These are phyloP conservation scores for Dryobota labecula DNA, from an alignment of 2,888 invertebrate species.

Conservation along the genomic window DNA sequence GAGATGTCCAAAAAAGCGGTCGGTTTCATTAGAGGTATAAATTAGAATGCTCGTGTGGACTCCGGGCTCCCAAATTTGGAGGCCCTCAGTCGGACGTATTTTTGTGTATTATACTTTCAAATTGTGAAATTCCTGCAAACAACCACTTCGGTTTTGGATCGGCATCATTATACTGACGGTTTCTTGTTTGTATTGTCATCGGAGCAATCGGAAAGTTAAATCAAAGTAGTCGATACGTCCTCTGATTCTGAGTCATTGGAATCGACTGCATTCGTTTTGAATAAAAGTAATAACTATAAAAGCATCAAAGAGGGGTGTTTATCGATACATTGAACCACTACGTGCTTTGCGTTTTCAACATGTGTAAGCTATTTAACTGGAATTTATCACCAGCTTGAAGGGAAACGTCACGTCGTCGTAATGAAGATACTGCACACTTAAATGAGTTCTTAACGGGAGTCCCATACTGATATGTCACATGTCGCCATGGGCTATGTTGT, in stretches of 20 bases:
- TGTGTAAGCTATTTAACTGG: conserved; percentile 59
- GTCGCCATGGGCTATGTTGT: conserved; percentile 6
- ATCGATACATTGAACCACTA: conserved; percentile 55
- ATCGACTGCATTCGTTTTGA: conserved; percentile 52
- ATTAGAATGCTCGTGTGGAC: conserved; percentile 83
- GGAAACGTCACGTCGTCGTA: conserved; percentile 51
- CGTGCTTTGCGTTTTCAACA: conserved; percentile 56
- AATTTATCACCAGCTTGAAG: conserved; percentile 60
- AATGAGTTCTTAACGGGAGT: conserved; percentile 63
- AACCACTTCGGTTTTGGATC: conserved; percentile 74
- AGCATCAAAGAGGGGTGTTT: conserved; percentile 37
- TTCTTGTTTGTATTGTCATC: conserved; percentile 70
- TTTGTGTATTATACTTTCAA: conserved; percentile 87
- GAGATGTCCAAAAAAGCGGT: conserved; percentile 76
- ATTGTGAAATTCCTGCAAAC: conserved; percentile 78
- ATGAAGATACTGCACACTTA: conserved; percentile 55
- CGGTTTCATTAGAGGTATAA: conserved; percentile 86
- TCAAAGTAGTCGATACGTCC: conserved; percentile 46
- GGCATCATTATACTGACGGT: conserved; percentile 78
- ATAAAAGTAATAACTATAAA: conserved; percentile 54
- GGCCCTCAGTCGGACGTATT: conserved; percentile 71
- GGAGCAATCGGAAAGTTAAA: conserved; percentile 57
- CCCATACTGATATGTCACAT: conserved; percentile 38
- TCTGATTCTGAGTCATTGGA: conserved; percentile 25
- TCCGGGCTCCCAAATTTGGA: conserved; percentile 76